These are phyloP conservation scores for Cyprinodon variegatus DNA, from an alignment of 2,113 vertebrate species.

Conservation along the genomic window DNA sequence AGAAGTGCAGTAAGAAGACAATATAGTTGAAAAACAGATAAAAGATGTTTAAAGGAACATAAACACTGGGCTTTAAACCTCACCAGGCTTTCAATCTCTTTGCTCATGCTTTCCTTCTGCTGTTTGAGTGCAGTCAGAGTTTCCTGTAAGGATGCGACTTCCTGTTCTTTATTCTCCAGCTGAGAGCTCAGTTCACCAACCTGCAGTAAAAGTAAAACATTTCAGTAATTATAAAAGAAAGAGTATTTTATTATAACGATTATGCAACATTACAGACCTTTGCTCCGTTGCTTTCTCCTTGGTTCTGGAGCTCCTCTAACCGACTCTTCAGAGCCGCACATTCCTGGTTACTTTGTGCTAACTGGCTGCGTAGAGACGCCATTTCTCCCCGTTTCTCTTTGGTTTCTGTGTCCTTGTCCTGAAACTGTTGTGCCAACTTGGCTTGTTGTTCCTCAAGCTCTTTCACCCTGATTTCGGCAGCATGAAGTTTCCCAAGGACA, in stretches of 20 bases:
- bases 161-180: slow-evolving; percentile 84
- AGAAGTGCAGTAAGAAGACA: neutral
- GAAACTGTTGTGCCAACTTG: slow-evolving; percentile 77
- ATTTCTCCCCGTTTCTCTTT: slow-evolving; percentile 85
- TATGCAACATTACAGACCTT: slow-evolving; percentile 78
- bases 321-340: slow-evolving; percentile 82
- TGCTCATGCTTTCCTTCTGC: slow-evolving; percentile 85
- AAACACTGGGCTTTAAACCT: slow-evolving; percentile 59
- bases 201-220: slow-evolving; percentile 70
- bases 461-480: slow-evolving; percentile 90
- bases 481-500: slow-evolving; percentile 90
- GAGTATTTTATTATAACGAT: neutral
- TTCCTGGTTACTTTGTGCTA: slow-evolving; percentile 88
- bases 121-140: slow-evolving; percentile 82
- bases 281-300: slow-evolving; percentile 80
- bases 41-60: neutral
- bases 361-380: slow-evolving; percentile 82
- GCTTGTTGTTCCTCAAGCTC: slow-evolving; percentile 86
- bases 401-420: slow-evolving; percentile 76
- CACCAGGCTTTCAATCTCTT: slow-evolving; percentile 88
- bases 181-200: slow-evolving; percentile 83
- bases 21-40: neutral
- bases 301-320: slow-evolving; percentile 82
- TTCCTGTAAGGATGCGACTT: slow-evolving; percentile 83
- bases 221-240: slow-evolving; percentile 36